Base-by-base conservation (phyloP, 2,113 vertebrate species). In the Jacana jacana region DNA sequence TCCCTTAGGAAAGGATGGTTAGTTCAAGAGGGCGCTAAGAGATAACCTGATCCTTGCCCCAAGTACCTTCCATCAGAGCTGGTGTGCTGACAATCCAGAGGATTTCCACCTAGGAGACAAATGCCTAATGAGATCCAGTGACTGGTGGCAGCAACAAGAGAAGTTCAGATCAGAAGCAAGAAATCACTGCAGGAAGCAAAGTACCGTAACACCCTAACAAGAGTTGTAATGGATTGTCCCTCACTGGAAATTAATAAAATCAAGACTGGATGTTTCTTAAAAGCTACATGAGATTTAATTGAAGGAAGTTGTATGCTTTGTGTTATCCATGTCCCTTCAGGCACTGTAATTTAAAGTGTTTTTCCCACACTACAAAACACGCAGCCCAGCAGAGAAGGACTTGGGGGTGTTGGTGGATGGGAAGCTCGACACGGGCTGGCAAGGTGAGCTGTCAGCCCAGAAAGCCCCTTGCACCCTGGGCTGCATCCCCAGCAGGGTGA, bases 51-150 rank as follows among this genome's bases (percentile, higher is more conserved):
- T 64, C 49, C 58, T 42, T 66, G 49, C 35, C 49, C 37, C n/a
- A 9, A 0, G 57, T 17, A 2, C 51, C 69, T 33, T 33, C 3
- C 9, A 7, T 7, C 7, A 27, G 13, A 12, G 23, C 16, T 17
- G 60, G n/a, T 13, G 4, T 10, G 2, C 25, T 49, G 19, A 27
- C 44, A 27, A 7, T 23, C 16, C 17, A 10, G 60, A 23, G 20
- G 2, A 1, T 23, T 65, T 61, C 63, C 51, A 81, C 8, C 12
- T 10, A 13, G 78, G 39, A 69, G 12, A 49, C 27, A 55, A 60
- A 79, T 1, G 8, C n/a, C 52, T 69, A 8, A 49, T 12, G 54
- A 46, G 52, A 13, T 30, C 13, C 49, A 55, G 22, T 28, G 87
- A 16, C 46, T 42, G 60, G 40, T 42, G 33, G 33, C 60, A 69